A percentile compares a stretch with the other conserved stretches of the same genome.
phyloP scores from a whole-genome alignment of 2,888 invertebrate genomes.

The Rotaria sp. region DNA sequence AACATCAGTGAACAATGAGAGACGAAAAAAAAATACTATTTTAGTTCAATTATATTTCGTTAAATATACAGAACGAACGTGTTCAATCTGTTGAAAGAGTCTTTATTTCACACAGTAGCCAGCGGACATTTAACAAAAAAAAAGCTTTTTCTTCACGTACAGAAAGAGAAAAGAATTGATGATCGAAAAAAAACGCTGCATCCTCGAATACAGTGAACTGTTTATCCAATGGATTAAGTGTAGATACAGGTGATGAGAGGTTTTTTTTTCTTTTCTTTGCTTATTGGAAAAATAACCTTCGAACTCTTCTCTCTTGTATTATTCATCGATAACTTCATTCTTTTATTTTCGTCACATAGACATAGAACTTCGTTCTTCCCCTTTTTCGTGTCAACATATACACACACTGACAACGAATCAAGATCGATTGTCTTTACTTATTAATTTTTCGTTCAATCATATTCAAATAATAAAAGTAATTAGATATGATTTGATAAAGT shows the following conservation, averaged over 20 bases:
- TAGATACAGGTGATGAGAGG: background rate
- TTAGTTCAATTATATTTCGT: background rate
- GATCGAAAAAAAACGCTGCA: background rate
- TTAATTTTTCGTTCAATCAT: no score
- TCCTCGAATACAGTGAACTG: background rate
- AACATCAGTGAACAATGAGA: background rate
- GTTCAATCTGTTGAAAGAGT: background rate
- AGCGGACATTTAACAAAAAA: background rate
- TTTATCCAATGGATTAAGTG: background rate
- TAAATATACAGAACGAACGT: background rate
- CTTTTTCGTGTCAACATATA: no score
- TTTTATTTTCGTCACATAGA: background rate
- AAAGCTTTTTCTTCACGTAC: background rate
- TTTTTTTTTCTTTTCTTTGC: background rate
- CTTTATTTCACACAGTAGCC: background rate
- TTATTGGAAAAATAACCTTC: constrained; percentile 15
- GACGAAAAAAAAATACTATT: background rate
- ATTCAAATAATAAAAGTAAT: no score
- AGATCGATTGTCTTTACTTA: background rate
- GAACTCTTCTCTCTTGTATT: background rate
- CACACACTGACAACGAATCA: background rate
- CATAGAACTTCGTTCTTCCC: background rate
- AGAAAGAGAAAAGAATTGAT: background rate
- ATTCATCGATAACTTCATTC: background rate
- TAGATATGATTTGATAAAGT: background rate